Evolutionary conservation across 2,113 vertebrate genomes (phyloP), one percentile per base, ranked within the genome.

Genomic region (Carassius auratus): DNA sequence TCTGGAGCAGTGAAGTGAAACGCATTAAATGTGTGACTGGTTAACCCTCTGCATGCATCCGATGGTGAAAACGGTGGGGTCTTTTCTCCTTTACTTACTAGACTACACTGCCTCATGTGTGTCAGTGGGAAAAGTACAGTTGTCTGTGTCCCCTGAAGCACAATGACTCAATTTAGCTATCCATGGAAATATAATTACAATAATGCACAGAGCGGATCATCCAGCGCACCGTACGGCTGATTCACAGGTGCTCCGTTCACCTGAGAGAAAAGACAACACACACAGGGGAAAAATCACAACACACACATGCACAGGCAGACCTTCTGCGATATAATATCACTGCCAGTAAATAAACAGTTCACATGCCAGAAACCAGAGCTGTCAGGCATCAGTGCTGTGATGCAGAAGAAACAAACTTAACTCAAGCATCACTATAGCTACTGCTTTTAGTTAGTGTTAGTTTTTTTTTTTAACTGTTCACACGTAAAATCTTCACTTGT

Each of bases 161-260:
- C 87, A 86, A 90, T 88, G 91, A 93, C 92, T 95, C 94, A 93
- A 95, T 94, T 94, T 92, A 94, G 92, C 91, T 92, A 91, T 94
- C 91, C 87, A 91, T 91, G 91, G 92, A 93, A 95, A 94, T 93
- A 91, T 93, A 94, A 95, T 95, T 94, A 94, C 91, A 92, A 94
- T 92, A 92, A 94, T 93, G 90, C 93, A 93, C 89, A 50, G 61
- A 87, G 91, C 92, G 89, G 92, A 92, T 90, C 89, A 90, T 90
- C 90, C 91, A 90, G 90, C 91, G 84, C 90, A 88, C 86, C 36
- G 6, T 57, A 57, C 55, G 17, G 19, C 21, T n/a, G 17, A 33
- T 23, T 77, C 81, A 36, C 81, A 55, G 89, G 55, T 81, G 12
- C 73, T 69, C 14, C 10, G 8, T 82, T 89, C 42, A 78, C 38